Conservation (phyloP, 2,888 invertebrate genomes). For the Melolontha melolontha region DNA sequence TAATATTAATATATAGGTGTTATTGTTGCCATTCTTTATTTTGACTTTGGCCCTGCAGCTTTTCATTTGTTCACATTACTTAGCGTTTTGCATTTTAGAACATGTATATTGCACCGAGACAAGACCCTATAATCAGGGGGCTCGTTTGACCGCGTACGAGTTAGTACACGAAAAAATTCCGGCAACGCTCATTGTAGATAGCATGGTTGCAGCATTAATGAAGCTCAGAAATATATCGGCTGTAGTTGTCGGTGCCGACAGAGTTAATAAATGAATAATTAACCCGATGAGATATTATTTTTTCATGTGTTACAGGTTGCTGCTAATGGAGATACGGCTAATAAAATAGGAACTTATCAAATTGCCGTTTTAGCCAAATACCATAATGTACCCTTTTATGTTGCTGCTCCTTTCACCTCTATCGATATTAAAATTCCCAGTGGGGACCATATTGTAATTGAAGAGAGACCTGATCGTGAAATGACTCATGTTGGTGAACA, state of each 20-base stretch:
- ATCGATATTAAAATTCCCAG: slow-evolving; percentile 83
- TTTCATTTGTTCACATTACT: slow-evolving; percentile 35
- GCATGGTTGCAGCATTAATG: slow-evolving; percentile 94
- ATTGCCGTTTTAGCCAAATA: slow-evolving; percentile 92
- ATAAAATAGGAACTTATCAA: slow-evolving; percentile 98
- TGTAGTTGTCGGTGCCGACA: slow-evolving; percentile 97
- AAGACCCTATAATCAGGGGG: slow-evolving; percentile 97
- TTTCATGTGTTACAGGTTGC: slow-evolving; percentile 72
- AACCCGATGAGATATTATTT: slow-evolving; percentile 29
- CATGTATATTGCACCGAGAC: slow-evolving; percentile 98
- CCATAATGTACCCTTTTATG: slow-evolving; percentile 94
- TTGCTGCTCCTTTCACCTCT: slow-evolving; percentile 93
- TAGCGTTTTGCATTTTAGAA: slow-evolving; percentile 67
- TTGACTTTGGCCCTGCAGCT: slow-evolving; percentile 9
- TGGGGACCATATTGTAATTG: slow-evolving; percentile 92
- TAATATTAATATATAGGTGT: no score
- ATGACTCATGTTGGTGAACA: slow-evolving; percentile 91
- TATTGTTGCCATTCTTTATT: not conserved
- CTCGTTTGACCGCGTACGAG: slow-evolving; percentile 96
- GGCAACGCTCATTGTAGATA: slow-evolving; percentile 92
- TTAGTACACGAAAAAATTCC: slow-evolving; percentile 92
- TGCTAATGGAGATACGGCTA: slow-evolving; percentile 97
- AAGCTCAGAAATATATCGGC: slow-evolving; percentile 85
- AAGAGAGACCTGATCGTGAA: slow-evolving; percentile 91
- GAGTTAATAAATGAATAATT: slow-evolving; percentile 69